Conservation (phyloP, 2,113 vertebrate species). For the Ranitomeya imitator region DNA sequence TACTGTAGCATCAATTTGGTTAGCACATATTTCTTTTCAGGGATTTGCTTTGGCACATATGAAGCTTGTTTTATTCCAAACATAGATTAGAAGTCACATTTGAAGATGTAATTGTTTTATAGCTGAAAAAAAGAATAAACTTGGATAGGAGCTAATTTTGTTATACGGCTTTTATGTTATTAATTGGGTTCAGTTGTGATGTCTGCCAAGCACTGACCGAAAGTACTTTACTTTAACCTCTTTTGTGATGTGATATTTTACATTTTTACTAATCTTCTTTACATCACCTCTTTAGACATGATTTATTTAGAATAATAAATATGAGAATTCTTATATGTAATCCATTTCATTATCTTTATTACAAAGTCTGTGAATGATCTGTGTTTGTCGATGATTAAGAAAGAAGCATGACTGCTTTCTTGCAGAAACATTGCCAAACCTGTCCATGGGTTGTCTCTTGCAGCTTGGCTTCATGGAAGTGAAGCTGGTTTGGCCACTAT, state of each 20-base stretch:
- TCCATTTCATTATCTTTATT: not conserved
- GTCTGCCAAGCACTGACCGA: conserved; percentile 34
- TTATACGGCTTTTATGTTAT: conserved; percentile 51
- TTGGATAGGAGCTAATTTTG: conserved; percentile 45
- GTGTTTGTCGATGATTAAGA: too few relatives aligned
- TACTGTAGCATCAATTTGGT: not conserved
- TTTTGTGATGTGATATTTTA: not conserved
- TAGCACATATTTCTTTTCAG: conserved; percentile 17
- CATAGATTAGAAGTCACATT: conserved; percentile 32
- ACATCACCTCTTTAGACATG: not conserved
- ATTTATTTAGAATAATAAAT: not conserved
- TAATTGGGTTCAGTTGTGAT: conserved; percentile 35
- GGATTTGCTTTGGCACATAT: conserved; percentile 14
- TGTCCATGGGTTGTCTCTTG: too few relatives aligned
- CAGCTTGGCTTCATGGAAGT: too few relatives aligned
- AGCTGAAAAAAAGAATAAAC: conserved; percentile 43
- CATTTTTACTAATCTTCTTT: not conserved
- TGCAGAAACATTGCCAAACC: too few relatives aligned
- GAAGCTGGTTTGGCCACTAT: too few relatives aligned
- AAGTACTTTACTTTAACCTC: conserved; percentile 34
- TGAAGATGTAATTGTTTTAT: conserved; percentile 48
- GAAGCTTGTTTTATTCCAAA: conserved; percentile 21
- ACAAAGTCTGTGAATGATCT: not conserved
- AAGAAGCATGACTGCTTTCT: too few relatives aligned
- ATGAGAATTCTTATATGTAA: not conserved